These are phyloP conservation scores for Adelphocoris suturalis DNA, from an alignment of 2,888 invertebrate species.

Conservation along the genomic window DNA sequence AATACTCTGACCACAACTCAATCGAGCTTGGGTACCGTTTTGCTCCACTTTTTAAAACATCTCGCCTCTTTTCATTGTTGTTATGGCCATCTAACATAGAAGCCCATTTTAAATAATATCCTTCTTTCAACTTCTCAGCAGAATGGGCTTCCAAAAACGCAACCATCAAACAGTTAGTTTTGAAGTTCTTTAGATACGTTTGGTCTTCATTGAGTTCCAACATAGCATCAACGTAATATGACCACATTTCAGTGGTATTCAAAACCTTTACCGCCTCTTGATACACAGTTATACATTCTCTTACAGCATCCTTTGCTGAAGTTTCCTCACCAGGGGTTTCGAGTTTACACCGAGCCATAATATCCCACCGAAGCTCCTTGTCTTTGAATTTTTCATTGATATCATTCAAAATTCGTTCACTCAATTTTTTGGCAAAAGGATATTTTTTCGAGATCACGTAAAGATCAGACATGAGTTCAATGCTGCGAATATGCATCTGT, in stretches of 20 bases:
- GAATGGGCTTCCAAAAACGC: slow-evolving; percentile 81
- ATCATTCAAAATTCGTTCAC: slow-evolving; percentile 31
- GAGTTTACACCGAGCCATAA: slow-evolving; percentile 27
- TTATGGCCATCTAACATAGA: slow-evolving; percentile 39
- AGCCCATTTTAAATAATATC: slow-evolving; percentile 79
- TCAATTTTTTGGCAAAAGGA: slow-evolving; percentile 79
- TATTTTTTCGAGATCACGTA: slow-evolving; percentile 82
- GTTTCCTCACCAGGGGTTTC: slow-evolving; percentile 9
- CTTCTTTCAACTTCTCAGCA: slow-evolving; percentile 79
- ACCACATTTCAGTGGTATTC: slow-evolving; percentile 81
- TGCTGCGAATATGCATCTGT: slow-evolving; percentile 81
- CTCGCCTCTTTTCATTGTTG: slow-evolving; percentile 72
- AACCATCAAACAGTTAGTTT: slow-evolving; percentile 80
- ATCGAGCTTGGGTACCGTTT: slow-evolving; percentile 79
- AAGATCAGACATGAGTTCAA: slow-evolving; percentile 82
- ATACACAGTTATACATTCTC: slow-evolving; percentile 80
- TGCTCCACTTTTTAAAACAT: slow-evolving; percentile 78
- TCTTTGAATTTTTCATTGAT: slow-evolving; percentile 55
- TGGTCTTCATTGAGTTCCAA: slow-evolving; percentile 80
- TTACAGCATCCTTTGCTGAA: slow-evolving; percentile 64
- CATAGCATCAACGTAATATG: slow-evolving; percentile 81
- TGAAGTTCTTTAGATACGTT: slow-evolving; percentile 79
- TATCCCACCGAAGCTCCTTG: slow-evolving; percentile 63
- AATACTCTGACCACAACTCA: slow-evolving; percentile 79
- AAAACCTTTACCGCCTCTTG: slow-evolving; percentile 80